Conservation (phyloP, 1,140 invertebrate genomes). For the Nephila pilipes region DNA sequence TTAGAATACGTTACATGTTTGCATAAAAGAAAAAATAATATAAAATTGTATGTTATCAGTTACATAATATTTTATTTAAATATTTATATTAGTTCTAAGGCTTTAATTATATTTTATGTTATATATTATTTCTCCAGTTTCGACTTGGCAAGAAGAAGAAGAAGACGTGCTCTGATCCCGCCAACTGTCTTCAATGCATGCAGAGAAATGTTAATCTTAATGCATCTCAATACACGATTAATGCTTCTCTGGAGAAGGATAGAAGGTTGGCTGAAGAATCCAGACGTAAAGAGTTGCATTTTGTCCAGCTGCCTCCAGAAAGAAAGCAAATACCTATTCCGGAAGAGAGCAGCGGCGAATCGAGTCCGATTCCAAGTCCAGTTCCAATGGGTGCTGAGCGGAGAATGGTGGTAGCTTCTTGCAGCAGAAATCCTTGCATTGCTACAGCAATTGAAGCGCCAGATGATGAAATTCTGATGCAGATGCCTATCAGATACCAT, state of each 20-base stretch:
- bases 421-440: conserved; percentile 1
- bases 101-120: neutral
- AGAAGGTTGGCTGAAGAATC: neutral
- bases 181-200: neutral
- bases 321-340: neutral
- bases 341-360: neutral
- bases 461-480: neutral
- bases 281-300: neutral
- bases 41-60: no score
- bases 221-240: conserved; percentile 14
- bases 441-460: neutral
- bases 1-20: no score
- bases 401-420: conserved; percentile 7
- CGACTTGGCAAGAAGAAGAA: conserved; percentile 38
- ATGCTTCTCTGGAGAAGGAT: neutral
- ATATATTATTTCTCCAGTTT: neutral
- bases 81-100: no score
- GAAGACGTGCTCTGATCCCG: neutral
- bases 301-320: neutral
- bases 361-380: neutral
- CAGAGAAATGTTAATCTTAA: neutral
- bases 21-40: no score
- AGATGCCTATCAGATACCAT: neutral
- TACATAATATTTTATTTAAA: no score
- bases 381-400: neutral